These are phyloP conservation scores for Bruchidius siliquastri DNA, from an alignment of 2,888 invertebrate genomes.

Conservation along the genomic window DNA sequence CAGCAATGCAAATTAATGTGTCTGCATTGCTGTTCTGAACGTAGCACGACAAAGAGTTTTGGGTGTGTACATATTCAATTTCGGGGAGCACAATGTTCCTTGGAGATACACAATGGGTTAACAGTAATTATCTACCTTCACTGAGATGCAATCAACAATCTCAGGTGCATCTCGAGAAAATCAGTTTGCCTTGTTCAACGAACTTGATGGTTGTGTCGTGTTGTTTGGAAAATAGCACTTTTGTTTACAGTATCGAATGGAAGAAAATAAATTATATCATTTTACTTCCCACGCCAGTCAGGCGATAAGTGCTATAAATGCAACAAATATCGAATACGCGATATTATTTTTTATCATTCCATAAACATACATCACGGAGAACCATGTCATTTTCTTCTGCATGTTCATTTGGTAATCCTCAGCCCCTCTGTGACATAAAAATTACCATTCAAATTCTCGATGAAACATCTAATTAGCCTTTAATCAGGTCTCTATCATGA, in stretches of 20 bases:
- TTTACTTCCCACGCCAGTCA: no score
- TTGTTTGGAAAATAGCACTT: neutral
- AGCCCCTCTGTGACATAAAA: no score
- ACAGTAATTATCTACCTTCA: neutral
- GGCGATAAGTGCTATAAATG: no score
- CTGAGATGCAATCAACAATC: neutral
- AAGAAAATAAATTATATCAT: no score
- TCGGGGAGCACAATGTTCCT: neutral
- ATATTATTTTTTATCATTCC: no score
- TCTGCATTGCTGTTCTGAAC: neutral
- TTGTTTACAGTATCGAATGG: neutral
- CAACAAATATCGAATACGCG: no score
- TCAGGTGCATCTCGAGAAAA: neutral
- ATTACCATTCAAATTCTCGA: no score
- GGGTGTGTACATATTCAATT: neutral
- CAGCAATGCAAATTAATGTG: neutral
- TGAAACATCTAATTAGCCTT: no score
- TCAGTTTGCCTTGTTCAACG: neutral
- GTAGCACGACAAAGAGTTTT: neutral
- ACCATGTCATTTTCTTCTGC: no score
- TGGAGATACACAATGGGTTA: neutral
- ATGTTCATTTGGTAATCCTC: no score
- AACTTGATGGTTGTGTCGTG: neutral
- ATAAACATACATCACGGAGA: no score
- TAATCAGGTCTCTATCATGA: no score